Evolutionary conservation across 2,888 invertebrate species (phyloP).

Genomic region (Asteroscopus sphinx): DNA sequence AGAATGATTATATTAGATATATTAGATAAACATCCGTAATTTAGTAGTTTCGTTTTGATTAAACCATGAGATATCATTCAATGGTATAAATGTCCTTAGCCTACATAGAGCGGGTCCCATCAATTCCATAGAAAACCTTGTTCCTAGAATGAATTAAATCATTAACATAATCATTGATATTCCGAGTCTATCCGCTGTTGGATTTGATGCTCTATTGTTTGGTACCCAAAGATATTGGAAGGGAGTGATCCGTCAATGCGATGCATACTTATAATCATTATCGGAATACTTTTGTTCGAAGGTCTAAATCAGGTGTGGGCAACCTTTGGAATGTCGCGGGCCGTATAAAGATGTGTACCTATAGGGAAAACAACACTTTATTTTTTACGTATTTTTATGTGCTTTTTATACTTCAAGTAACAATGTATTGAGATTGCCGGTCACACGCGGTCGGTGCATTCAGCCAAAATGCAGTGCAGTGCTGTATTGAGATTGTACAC

Average conservation of each 20-base stretch:
- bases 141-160: slow-evolving; percentile 39
- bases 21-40: slow-evolving; percentile 51
- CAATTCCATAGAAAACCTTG: slow-evolving; percentile 31
- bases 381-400: no score
- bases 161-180: slow-evolving; percentile 47
- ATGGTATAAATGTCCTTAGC: slow-evolving; percentile 48
- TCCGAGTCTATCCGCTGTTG: slow-evolving; percentile 35
- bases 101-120: slow-evolving; percentile 40
- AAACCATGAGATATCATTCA: slow-evolving; percentile 51
- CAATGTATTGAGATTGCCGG: no score
- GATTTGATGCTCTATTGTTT: slow-evolving; percentile 34
- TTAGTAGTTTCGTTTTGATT: slow-evolving; percentile 51
- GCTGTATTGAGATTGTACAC: no score
- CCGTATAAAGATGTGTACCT: no score
- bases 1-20: slow-evolving; percentile 46
- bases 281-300: no score
- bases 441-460: no score
- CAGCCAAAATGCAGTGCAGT: no score
- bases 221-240: no score
- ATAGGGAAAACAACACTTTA: no score
- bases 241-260: slow-evolving; percentile 20
- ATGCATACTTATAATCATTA: slow-evolving; percentile 18
- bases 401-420: no score
- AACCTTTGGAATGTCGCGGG: no score
- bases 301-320: no score